Conservation (phyloP, 2,888 invertebrate species). For the Argyresthia albistria region DNA sequence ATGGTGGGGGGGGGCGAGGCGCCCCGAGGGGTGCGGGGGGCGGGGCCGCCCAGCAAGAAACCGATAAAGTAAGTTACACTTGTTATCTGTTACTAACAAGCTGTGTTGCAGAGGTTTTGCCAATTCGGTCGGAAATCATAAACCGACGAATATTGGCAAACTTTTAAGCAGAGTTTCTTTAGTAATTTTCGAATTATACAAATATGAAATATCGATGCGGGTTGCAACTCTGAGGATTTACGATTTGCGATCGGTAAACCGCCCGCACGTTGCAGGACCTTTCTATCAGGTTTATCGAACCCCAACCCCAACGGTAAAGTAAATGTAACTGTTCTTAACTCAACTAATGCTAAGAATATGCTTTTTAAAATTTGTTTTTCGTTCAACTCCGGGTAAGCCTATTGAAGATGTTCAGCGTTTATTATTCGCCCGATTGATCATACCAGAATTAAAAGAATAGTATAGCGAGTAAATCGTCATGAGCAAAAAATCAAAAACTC, state of each 20-base stretch:
- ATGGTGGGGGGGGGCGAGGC: background rate
- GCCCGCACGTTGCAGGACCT: no score
- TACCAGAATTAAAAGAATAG: no score
- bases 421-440: no score
- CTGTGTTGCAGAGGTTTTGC: slow-evolving; percentile 13
- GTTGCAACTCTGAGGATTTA: background rate
- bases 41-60: slow-evolving; percentile 10
- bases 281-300: no score
- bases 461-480: no score
- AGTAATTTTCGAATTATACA: slow-evolving; percentile 8
- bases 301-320: no score
- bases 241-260: background rate
- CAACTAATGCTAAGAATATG: no score
- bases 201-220: background rate
- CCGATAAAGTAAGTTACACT: slow-evolving; percentile 29
- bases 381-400: no score
- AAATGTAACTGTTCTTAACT: no score
- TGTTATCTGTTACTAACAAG: slow-evolving; percentile 19
- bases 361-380: no score
- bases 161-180: slow-evolving; percentile 31
- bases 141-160: slow-evolving; percentile 35
- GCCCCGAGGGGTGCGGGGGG: background rate
- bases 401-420: no score
- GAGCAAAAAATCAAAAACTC: no score
- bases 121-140: slow-evolving; percentile 32